Percentiles rank a stretch among this genome's conserved stretches.
Evolutionary conservation across 92 coral and sea anemone genomes (phyloP).

Genomic region (Epizoanthus ramosus): DNA sequence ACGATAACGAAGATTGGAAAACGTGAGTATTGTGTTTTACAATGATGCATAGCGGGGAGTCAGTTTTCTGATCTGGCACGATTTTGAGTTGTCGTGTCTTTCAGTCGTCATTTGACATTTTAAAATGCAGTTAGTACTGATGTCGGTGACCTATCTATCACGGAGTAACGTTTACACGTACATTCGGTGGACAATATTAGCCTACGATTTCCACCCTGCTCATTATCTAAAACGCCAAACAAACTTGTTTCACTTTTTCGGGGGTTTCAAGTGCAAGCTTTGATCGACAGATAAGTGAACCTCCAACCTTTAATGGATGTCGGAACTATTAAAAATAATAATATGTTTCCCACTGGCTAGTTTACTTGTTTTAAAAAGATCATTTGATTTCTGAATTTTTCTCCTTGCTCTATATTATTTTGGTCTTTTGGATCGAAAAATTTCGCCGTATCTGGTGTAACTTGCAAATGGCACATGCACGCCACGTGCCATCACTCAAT

Average conservation of each 20-base stretch:
- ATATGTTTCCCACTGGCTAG: too few relatives aligned
- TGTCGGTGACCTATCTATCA: neutral
- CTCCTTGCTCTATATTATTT: neutral
- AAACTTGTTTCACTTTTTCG: neutral
- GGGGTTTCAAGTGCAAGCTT: neutral
- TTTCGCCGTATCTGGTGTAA: conserved; percentile 2
- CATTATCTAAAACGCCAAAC: neutral
- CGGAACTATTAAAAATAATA: too few relatives aligned
- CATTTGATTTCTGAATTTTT: neutral
- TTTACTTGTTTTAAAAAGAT: neutral
- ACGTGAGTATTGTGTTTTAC: too few relatives aligned
- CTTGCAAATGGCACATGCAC: neutral
- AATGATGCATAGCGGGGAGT: too few relatives aligned
- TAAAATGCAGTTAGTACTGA: too few relatives aligned
- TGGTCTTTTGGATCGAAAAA: neutral
- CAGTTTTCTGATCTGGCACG: too few relatives aligned
- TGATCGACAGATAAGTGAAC: neutral
- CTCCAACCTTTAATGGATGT: too few relatives aligned
- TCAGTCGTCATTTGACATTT: too few relatives aligned
- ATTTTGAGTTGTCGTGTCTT: too few relatives aligned
- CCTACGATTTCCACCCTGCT: neutral
- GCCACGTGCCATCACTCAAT: conserved; percentile 21
- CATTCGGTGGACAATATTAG: neutral
- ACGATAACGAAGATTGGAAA: neutral
- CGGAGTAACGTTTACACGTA: neutral